Evolutionary conservation across 2,797 vertebrate species (phyloP).

Genomic region (Scomberomorus guttatus): DNA sequence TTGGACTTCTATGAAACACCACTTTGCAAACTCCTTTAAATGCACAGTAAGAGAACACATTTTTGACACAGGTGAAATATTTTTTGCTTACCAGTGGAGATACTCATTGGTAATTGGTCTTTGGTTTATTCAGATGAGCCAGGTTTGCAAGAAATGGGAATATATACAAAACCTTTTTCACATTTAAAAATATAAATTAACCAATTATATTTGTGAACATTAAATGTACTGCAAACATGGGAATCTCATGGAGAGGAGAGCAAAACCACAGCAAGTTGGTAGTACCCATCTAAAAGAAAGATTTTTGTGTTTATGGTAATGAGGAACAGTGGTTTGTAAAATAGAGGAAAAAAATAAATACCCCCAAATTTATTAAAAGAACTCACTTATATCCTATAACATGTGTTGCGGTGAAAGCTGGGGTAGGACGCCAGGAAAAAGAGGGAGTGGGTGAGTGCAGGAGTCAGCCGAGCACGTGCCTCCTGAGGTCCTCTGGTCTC

Average conservation of each 20-base stretch:
- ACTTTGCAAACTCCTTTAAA: constrained; percentile 56
- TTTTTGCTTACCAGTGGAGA: constrained; percentile 22
- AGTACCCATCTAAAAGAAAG: constrained; percentile 68
- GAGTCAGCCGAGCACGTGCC: constrained; percentile 80
- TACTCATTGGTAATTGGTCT: neutral
- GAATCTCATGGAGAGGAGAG: constrained; percentile 17
- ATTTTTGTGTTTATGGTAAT: constrained; percentile 83
- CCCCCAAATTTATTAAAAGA: constrained; percentile 87
- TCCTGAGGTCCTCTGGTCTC: constrained; percentile 79
- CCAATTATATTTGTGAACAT: constrained; percentile 13
- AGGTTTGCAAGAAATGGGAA: neutral
- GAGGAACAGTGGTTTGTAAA: constrained; percentile 82
- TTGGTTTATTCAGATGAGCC: neutral
- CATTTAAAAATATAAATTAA: constrained; percentile 8
- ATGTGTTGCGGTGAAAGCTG: constrained; percentile 86
- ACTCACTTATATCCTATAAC: constrained; percentile 88
- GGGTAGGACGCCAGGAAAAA: constrained; percentile 85
- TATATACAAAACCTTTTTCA: neutral
- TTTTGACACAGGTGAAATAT: constrained; percentile 40
- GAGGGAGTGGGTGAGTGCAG: constrained; percentile 78
- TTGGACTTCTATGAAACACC: constrained; percentile 84
- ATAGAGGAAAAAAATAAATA: constrained; percentile 80
- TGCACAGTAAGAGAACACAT: neutral
- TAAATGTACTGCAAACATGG: constrained; percentile 29
- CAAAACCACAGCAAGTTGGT: constrained; percentile 56